Conservation (phyloP, 2,888 invertebrate species). For the Oligia fasciuncula region DNA sequence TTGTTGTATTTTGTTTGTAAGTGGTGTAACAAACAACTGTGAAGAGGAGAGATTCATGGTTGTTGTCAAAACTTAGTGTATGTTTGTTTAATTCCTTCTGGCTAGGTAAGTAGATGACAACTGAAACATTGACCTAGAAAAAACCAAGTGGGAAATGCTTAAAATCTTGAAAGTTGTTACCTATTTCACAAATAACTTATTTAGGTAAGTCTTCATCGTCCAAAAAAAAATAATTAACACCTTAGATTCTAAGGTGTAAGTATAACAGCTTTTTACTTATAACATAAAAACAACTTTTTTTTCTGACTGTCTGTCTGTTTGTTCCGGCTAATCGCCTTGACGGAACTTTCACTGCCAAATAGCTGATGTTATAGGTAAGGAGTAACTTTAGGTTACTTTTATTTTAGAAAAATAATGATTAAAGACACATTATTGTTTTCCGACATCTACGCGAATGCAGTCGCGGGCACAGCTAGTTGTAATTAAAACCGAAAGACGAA, state of each 20-base stretch:
- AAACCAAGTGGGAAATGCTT: neutral
- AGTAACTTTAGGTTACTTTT: no score
- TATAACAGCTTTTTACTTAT: no score
- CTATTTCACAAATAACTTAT: neutral
- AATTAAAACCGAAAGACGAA: neutral
- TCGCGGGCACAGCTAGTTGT: neutral
- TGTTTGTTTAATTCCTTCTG: neutral
- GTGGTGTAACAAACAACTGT: slow-evolving; percentile 25
- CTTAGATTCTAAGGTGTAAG: no score
- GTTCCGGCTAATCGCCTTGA: no score
- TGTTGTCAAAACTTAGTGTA: neutral
- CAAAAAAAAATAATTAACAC: neutral
- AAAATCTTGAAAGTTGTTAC: neutral
- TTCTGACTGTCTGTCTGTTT: no score
- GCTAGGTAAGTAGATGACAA: no score
- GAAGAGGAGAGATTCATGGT: neutral
- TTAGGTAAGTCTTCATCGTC: neutral
- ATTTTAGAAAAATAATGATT: no score
- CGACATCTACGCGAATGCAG: no score
- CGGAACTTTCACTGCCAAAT: no score
- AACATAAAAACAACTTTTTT: no score
- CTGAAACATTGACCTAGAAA: neutral
- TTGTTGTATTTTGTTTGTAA: slow-evolving; percentile 40
- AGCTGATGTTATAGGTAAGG: no score
- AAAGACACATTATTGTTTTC: no score